These are phyloP conservation scores for Garra rufa DNA, from an alignment of 2,113 vertebrate genomes.

Conservation along the genomic window DNA sequence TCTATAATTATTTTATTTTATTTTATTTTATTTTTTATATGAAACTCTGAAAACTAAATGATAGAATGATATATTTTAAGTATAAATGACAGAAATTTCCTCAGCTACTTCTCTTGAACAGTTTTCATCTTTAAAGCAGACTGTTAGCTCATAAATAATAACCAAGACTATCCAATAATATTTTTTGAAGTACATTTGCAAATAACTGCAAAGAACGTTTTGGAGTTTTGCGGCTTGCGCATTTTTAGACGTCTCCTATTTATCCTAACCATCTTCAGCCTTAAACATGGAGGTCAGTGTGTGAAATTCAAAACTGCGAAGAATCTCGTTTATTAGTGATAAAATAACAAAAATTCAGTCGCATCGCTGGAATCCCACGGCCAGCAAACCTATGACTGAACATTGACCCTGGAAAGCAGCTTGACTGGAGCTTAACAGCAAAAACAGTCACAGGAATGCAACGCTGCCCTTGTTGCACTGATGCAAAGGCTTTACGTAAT, in stretches of 20 bases:
- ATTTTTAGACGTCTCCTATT: background rate
- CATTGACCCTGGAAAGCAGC: slow-evolving; percentile 16
- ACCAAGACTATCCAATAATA: too few relatives aligned
- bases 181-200: background rate
- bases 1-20: too few relatives aligned
- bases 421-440: slow-evolving; percentile 44
- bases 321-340: slow-evolving; percentile 46
- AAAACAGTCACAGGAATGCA: slow-evolving; percentile 41
- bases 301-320: slow-evolving; percentile 34
- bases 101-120: background rate
- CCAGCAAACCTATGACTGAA: slow-evolving; percentile 40
- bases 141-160: too few relatives aligned
- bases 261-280: background rate
- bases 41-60: background rate
- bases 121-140: background rate
- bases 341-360: slow-evolving; percentile 41
- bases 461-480: slow-evolving; percentile 11
- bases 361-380: slow-evolving; percentile 17
- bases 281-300: slow-evolving; percentile 34
- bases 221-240: background rate
- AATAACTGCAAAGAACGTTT: background rate
- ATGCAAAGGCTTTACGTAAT: slow-evolving; percentile 44
- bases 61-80: background rate
- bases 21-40: too few relatives aligned
- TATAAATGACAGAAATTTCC: background rate